Evolutionary conservation across 23 tunicate genomes (phyloP).

Genomic region (Styela plicata): DNA sequence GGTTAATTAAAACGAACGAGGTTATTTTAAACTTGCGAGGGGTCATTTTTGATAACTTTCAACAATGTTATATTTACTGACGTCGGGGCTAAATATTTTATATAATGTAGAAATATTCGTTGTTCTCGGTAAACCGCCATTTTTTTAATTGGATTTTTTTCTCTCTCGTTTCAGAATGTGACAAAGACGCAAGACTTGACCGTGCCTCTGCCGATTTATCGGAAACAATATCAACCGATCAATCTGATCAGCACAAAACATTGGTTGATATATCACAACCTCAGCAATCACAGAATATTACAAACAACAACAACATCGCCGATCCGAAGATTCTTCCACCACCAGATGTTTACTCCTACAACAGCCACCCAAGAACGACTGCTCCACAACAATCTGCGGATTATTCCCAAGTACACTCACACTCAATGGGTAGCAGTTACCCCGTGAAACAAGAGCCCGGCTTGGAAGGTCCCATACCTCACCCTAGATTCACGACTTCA

Average conservation of each 20-base stretch:
- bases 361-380: neutral
- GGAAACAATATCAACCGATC: neutral
- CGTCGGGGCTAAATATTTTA: no score
- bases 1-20: no score
- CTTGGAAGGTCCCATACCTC: neutral
- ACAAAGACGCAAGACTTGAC: slow-evolving; percentile 18
- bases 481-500: slow-evolving; percentile 5
- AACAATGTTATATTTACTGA: no score
- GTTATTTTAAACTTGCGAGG: no score
- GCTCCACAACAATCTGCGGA: neutral
- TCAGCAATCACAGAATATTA: slow-evolving; percentile 6
- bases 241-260: neutral
- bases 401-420: neutral
- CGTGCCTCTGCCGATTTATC: slow-evolving; percentile 12
- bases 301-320: slow-evolving; percentile 9
- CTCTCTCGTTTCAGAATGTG: slow-evolving; percentile 18
- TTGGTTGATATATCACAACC: neutral
- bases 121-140: no score
- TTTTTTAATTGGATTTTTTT: neutral
- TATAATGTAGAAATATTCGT: no score
- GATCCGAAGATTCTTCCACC: slow-evolving; percentile 9
- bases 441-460: slow-evolving; percentile 23
- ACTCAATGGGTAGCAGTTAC: neutral
- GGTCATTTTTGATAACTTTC: no score
- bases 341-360: slow-evolving; percentile 13